phyloP scores from a whole-genome alignment of 2,113 vertebrate species.

The Spheniscus mendiculus region DNA sequence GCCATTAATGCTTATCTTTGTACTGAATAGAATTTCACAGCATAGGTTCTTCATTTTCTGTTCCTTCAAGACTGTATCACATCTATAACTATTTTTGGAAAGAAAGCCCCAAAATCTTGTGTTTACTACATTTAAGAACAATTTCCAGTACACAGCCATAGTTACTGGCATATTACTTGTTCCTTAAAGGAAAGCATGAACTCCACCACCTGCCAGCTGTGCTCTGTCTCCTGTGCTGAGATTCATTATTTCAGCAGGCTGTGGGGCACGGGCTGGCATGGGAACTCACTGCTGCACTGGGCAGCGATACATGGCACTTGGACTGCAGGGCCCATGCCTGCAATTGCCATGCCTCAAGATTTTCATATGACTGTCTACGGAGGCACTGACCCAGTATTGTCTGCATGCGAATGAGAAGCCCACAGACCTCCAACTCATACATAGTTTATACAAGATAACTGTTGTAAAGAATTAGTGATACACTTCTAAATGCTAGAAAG shows the following conservation, averaged over 20 bases:
- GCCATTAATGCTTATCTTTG: not conserved
- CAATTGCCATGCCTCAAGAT: too few species aligned
- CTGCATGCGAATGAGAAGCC: not conserved
- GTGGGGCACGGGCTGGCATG: accelerated
- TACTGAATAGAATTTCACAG: not conserved
- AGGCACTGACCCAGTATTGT: not conserved
- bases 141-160: not conserved
- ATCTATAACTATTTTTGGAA: not conserved
- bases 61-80: not conserved
- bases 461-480: not conserved
- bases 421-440: not conserved
- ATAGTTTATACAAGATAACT: not conserved
- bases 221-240: not conserved
- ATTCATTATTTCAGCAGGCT: not conserved
- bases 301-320: accelerated
- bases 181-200: not conserved
- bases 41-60: not conserved
- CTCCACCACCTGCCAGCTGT: not conserved
- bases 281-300: not conserved
- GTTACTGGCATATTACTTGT: not conserved
- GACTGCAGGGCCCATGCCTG: accelerated
- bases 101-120: not conserved
- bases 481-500: not conserved
- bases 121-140: not conserved
- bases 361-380: not conserved